Base-by-base conservation (phyloP, 2,113 vertebrate species). In the Centropristis striata region DNA sequence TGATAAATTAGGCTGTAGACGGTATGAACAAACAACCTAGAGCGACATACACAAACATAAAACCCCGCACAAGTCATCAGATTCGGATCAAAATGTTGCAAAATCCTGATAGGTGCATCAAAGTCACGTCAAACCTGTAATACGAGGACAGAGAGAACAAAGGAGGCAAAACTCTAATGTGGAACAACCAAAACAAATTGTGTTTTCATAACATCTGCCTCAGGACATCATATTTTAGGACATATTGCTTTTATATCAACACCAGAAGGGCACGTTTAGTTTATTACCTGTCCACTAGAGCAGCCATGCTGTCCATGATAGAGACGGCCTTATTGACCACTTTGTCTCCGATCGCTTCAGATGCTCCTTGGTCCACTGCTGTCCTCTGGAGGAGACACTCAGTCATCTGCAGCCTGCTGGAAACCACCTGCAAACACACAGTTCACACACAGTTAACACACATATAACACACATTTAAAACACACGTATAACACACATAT, bases 251-350 rank as follows among this genome's bases (percentile, higher is more conserved):
- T 44, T n/a, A 15, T 15, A 10, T 18, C 42, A 64, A 11, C 27
- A 6, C 15, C 8, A 59, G 23, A 51, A 4, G 32, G 32, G 44
- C 20, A 39, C 1, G 0, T 57, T 41, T 25, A 57, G 39, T 49
- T 5, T 71, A 25, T 83, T 90, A 94, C 90, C 88, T 88, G 51
- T 89, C 79, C 63, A 93, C 83, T 1, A 93, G 71, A 8, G 60
- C 53, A 36, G 71, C 85, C 67, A 95, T 94, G 4, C 50, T 81
- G 25, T 93, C 91, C 83, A 95, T 87, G 10, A 94, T 8, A 4
- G 76, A 32, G 39, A 90, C 74, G 0, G 91, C 86, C 73, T 76
- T 94, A 72, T 69, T 86, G 51, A 86, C 71, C 67, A 95, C 75
- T 81, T 88, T 92, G 66, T 93, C 90, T 32, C 78, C 83, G 0